Evolutionary conservation across 1,140 invertebrate species (phyloP), one percentile per base, ranked within the genome.

Genomic region (Cotesia chilonis): DNA sequence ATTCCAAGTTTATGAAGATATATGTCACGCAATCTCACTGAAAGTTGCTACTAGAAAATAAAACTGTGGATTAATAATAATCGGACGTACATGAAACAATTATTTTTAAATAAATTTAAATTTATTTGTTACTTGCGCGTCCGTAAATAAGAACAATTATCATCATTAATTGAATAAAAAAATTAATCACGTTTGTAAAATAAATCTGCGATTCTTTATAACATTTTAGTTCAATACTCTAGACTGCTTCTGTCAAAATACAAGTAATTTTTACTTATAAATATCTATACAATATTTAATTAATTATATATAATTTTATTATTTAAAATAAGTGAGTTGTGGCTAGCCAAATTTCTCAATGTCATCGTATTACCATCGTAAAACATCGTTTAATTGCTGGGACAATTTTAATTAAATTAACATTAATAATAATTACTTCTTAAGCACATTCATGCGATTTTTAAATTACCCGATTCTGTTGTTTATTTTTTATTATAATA

Each of bases 41-140:
- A 79, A 74, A 79, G 74, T 83, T 72, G 78, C 67, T 66, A 52
- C n/a, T 71, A 71, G 63, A 71, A 59, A 61, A 71, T 28, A 66
- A 61, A 47, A 70, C 38, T 10, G 38, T 38, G 7, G 4, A 64
- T 9, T 51, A 38, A 66, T 59, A 57, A 38, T 41, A 71, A 51
- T 41, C 28, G 64, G 51, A 38, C 36, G 10, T 12, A 36, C 63
- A 51, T 20, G 52, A 66, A 64, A 47, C n/a, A 71, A 37, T 37
- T 1, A 60, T 10, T 60, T 17, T 20, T 17, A 17, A 17, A 17
- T 17, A 17, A 17, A 60, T 60, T 20, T 20, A 28, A 28, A 35
- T 12, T 60, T 20, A 20, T n/a, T 57, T 17, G n/a, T 37, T 35
- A 61, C 60, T 61, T 61, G 60, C 3, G 47, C 20, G 38, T 51